Evolutionary conservation across 2,113 vertebrate species (phyloP).

Genomic region (Strix uralensis): DNA sequence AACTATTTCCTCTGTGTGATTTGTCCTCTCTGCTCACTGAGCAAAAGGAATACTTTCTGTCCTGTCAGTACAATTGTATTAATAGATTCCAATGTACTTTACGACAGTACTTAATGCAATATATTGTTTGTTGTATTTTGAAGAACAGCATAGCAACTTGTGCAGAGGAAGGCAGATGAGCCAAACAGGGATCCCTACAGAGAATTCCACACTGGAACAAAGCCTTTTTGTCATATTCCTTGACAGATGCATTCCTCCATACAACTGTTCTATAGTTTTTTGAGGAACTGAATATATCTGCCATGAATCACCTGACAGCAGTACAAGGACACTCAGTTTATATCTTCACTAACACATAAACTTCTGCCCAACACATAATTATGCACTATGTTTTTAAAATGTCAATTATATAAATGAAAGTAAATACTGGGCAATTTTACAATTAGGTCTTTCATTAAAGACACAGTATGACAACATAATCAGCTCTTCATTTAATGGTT

Average conservation of each 20-base stretch:
- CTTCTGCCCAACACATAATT: not conserved
- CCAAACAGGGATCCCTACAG: not conserved
- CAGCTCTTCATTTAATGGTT: conserved; percentile 17
- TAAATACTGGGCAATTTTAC: conserved; percentile 40
- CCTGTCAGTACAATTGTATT: not conserved
- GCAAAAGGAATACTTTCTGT: not conserved
- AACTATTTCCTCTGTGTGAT: not conserved
- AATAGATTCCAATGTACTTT: not conserved
- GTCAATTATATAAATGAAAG: conserved; percentile 24
- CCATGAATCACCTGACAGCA: not conserved
- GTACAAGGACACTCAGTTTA: not conserved
- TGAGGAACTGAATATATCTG: not conserved
- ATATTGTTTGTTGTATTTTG: not conserved
- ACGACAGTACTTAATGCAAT: not conserved
- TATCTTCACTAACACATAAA: not conserved
- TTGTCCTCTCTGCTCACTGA: not conserved
- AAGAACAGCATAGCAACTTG: not conserved
- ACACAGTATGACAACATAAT: not conserved
- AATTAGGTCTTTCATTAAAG: conserved; percentile 33
- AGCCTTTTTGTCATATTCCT: not conserved
- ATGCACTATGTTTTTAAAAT: not conserved
- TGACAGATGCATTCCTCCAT: not conserved
- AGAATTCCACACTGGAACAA: not conserved
- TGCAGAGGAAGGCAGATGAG: not conserved
- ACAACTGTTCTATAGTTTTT: not conserved